Base-by-base conservation (phyloP, 2,113 vertebrate genomes). In the Melanerpes formicivorus region DNA sequence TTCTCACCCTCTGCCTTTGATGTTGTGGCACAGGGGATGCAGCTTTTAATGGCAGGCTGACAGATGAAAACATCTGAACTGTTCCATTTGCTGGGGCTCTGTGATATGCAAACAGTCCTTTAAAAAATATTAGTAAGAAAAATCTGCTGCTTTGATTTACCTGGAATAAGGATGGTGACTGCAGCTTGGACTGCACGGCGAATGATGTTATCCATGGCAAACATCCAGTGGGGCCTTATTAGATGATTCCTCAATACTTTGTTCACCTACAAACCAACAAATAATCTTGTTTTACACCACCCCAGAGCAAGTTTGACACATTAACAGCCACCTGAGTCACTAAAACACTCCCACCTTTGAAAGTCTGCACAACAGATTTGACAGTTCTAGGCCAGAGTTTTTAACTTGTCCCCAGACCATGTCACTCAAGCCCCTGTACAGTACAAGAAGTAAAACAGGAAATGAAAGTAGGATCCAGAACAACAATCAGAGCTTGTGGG, bases 151-250 rank as follows among this genome's bases (percentile, higher is more conserved):
- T 92, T 95, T 88, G 71, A 87, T 91, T 94, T 97, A 99, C 99
- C 99, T 97, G 99, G 98, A 85, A 98, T 99, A 76, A 99, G 98
- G 94, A 98, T 99, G 90, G 98, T 98, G 90, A 99, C 98, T 2
- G 99, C 99, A 18, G 98, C 98, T 97, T 99, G 98, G 77, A 99
- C 99, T 6, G 99, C 99, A 65, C 98, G 97, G 27, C 98, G 98
- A 95, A 99, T 98, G 94, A 99, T 99, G 96, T 98, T 99, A 91
- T 99, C 98, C 99, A 99, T 99, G 2, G 98, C 98, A 93, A 99
- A 99, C 98, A 99, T 99, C 99, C 99, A 99, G 56, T 99, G 98
- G 13, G 99, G 98, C 92, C 98, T 98, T 87, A 99, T 99, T 95
- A 99, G 98, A 81, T 99, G 99, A 79, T 98, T 99, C 88, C 98